phyloP scores from a whole-genome alignment of 2,797 vertebrate species.

The Cyprinodon diabolis region DNA sequence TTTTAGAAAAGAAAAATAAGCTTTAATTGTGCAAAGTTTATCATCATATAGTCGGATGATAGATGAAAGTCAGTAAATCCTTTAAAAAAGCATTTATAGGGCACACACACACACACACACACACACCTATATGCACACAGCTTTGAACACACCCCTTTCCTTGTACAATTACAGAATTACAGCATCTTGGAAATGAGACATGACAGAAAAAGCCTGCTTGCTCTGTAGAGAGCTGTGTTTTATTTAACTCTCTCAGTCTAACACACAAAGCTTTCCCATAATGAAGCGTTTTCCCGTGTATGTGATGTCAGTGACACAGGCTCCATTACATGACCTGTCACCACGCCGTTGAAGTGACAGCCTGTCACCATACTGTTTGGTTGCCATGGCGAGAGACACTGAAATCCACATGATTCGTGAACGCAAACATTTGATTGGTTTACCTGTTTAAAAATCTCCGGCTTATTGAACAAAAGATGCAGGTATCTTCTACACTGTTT shows the following conservation, averaged over 20 bases:
- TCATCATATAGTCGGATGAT: neutral
- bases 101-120: conserved; percentile 5
- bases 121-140: conserved; percentile 2
- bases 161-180: conserved; percentile 77
- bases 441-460: conserved; percentile 22
- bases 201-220: conserved; percentile 63
- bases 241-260: conserved; percentile 20
- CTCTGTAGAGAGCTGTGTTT: conserved; percentile 49
- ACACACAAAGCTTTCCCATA: conserved; percentile 34
- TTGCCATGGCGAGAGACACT: conserved; percentile 50
- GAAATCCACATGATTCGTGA: conserved; percentile 62
- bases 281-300: conserved; percentile 63
- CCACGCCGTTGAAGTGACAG: conserved; percentile 47
- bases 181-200: conserved; percentile 74
- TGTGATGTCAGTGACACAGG: conserved; percentile 62
- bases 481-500: neutral
- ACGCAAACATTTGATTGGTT: conserved; percentile 48
- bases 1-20: too few species aligned
- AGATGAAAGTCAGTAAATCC: neutral
- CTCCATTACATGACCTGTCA: conserved; percentile 78
- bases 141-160: conserved; percentile 18
- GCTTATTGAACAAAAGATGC: neutral
- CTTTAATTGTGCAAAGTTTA: neutral
- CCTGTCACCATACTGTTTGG: conserved; percentile 64
- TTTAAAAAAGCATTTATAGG: neutral